A percentile compares a stretch with the other conserved stretches of the same genome.
Evolutionary conservation across 1,140 invertebrate species (phyloP).

Genomic region (Pararge aegeria): DNA sequence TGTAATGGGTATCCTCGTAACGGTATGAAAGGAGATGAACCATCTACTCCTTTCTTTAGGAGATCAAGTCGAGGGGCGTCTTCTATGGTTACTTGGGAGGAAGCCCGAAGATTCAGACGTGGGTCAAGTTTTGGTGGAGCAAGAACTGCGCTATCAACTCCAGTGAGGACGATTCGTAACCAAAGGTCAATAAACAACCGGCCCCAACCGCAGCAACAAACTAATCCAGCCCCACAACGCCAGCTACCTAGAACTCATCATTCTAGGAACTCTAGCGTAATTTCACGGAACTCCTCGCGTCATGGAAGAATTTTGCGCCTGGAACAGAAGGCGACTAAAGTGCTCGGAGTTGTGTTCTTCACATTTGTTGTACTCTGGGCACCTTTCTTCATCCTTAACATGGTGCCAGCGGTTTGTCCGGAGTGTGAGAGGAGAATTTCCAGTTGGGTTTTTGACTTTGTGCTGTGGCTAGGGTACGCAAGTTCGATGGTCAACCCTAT

Average conservation of each 20-base stretch:
- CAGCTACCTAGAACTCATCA: conserved; percentile 83
- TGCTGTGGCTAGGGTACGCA: conserved; percentile 95
- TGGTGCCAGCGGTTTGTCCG: conserved; percentile 88
- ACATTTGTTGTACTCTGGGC: conserved; percentile 96
- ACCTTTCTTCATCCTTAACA: conserved; percentile 94
- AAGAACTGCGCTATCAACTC: conserved; percentile 73
- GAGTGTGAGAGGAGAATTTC: conserved; percentile 88
- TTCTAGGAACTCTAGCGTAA: conserved; percentile 88
- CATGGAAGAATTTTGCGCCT: conserved; percentile 90
- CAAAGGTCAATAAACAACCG: conserved; percentile 54
- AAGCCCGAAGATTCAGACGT: conserved; percentile 71
- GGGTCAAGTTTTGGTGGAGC: conserved; percentile 83
- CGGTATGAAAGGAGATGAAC: conserved; percentile 67
- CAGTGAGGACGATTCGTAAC: conserved; percentile 63
- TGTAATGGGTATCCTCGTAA: conserved; percentile 68
- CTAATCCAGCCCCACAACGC: conserved; percentile 80
- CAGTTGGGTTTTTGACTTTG: conserved; percentile 90
- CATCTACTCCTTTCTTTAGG: conserved; percentile 63
- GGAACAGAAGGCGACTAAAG: conserved; percentile 97
- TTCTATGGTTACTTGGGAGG: conserved; percentile 83
- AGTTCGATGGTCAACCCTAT: conserved; percentile 97
- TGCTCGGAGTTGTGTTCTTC: conserved; percentile 95
- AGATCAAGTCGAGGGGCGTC: conserved; percentile 65
- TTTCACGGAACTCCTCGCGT: conserved; percentile 88
- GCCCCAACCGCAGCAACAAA: conserved; percentile 61